Percentiles rank a stretch among this genome's conserved stretches.
These are phyloP conservation scores for Lateolabrax maculatus DNA, from an alignment of 2,797 vertebrate species.

Conservation along the genomic window DNA sequence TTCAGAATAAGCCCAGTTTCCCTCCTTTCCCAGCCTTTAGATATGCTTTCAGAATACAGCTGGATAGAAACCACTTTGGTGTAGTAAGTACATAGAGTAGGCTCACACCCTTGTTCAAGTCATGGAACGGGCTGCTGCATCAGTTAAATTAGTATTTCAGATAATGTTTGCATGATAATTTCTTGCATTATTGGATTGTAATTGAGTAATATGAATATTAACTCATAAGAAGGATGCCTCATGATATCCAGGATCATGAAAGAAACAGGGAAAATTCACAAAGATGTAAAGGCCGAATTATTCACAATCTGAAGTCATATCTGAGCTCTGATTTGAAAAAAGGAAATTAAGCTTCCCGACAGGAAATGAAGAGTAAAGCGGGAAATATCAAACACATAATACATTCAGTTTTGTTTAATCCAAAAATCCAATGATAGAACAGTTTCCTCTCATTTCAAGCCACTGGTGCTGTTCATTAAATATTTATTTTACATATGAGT, in stretches of 20 bases:
- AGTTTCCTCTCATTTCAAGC: slow-evolving; percentile 33
- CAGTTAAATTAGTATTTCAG: slow-evolving; percentile 64
- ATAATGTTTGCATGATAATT: slow-evolving; percentile 72
- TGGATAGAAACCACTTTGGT: slow-evolving; percentile 59
- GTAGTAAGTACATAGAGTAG: slow-evolving; percentile 58
- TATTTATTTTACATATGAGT: slow-evolving; percentile 35
- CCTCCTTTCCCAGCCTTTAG: slow-evolving; percentile 44
- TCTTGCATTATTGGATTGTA: slow-evolving; percentile 62
- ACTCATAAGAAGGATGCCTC: slow-evolving; percentile 12
- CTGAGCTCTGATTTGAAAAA: slow-evolving; percentile 16
- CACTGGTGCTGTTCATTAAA: slow-evolving; percentile 21
- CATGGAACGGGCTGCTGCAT: slow-evolving; percentile 36
- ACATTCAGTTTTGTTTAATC: slow-evolving; percentile 18
- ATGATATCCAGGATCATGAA: slow-evolving; percentile 22
- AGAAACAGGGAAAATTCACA: slow-evolving; percentile 10
- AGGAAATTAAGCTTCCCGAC: slow-evolving; percentile 48
- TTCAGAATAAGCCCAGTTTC: slow-evolving; percentile 57
- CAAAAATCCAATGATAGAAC: background rate
- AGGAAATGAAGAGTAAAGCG: slow-evolving; percentile 42
- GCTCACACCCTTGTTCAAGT: slow-evolving; percentile 35
- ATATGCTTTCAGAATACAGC: slow-evolving; percentile 49
- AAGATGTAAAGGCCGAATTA: slow-evolving; percentile 6
- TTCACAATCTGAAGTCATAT: slow-evolving; percentile 30
- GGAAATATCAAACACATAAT: slow-evolving; percentile 30
- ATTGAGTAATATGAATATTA: slow-evolving; percentile 49